Base-by-base conservation (phyloP, 2,113 vertebrate genomes). In the Progne subis region DNA sequence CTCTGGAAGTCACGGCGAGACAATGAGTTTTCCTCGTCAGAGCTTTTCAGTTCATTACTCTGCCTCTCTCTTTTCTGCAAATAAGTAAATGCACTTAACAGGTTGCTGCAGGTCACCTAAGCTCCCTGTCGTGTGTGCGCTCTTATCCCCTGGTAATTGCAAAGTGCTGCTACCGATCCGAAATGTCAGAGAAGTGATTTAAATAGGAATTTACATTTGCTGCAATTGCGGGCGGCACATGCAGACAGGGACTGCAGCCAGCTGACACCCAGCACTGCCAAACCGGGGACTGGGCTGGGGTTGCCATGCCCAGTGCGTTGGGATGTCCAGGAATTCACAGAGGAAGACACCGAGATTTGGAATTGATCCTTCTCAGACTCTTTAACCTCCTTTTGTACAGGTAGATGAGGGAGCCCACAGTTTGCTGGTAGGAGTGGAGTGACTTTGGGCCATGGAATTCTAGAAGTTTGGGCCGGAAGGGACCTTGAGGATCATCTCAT, bases 151-250 rank as follows among this genome's bases (percentile, higher is more conserved):
- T 8, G 86, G 80, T 65, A 82, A 94, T 80, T 88, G 94, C 93
- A 69, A 65, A 95, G 91, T 24, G 41, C 91, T 52, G 53, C 68
- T 86, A 76, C 86, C 25, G 16, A 88, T 82, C 91, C 41, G 53
- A 90, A 92, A 95, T 94, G 94, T 88, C 93, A 95, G 86, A 70
- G 34, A 80, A 88, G 88, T 39, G 76, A 92, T 95, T 95, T 94
- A 86, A 95, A 80, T 81, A 53, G 32, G 74, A 90, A 88, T 80
- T 72, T 83, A 49, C 67, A 72, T 86, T 61, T 81, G 46, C 80
- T 24, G 68, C 88, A 57, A 56, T 56, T 18, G 55, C 14, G 39
- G 93, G 43, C 17, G 1, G 5, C 10, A 0, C 37, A 12, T 72
- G 3, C 41, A 24, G 82, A 1, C 44, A 17, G 67, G 8, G n/a